Evolutionary conservation across 2,888 invertebrate genomes (phyloP).

Genomic region (Eilema depressum): DNA sequence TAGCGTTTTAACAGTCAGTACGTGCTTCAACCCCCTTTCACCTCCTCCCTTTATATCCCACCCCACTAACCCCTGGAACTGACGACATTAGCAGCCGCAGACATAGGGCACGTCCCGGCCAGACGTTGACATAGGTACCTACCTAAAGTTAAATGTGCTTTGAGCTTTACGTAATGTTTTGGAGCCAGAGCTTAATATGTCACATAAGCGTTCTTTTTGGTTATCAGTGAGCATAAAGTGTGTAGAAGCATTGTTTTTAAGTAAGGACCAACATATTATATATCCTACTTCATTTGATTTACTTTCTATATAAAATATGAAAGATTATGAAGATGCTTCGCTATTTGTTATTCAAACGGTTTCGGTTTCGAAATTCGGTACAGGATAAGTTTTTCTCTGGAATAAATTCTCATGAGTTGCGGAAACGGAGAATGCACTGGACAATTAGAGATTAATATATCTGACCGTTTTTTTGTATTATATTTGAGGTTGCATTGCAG

Average conservation of each 20-base stretch:
- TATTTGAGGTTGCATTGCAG: background rate
- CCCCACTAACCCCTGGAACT: conserved; percentile 65
- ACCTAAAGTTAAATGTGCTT: conserved; percentile 63
- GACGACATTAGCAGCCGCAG: conserved; percentile 87
- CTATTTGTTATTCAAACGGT: too few relatives aligned
- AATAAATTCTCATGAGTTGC: too few relatives aligned
- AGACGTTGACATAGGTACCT: conserved; percentile 77
- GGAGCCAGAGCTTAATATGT: conserved; percentile 33
- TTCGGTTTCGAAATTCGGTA: too few relatives aligned
- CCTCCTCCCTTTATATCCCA: conserved; percentile 34
- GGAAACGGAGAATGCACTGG: too few relatives aligned
- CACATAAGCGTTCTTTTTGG: conserved; percentile 16
- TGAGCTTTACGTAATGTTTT: conserved; percentile 44
- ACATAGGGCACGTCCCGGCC: conserved; percentile 82
- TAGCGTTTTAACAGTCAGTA: conserved; percentile 85
- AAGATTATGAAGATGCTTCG: too few relatives aligned
- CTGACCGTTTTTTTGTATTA: background rate
- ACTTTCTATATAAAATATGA: too few relatives aligned
- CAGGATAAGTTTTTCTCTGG: too few relatives aligned
- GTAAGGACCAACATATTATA: background rate
- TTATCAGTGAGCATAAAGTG: background rate
- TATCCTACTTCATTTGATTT: too few relatives aligned
- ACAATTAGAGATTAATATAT: too few relatives aligned
- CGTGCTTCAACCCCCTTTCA: conserved; percentile 68
- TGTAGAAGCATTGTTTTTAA: background rate